Evolutionary conservation across 2,113 vertebrate species (phyloP).

Genomic region (Charadrius vociferus): DNA sequence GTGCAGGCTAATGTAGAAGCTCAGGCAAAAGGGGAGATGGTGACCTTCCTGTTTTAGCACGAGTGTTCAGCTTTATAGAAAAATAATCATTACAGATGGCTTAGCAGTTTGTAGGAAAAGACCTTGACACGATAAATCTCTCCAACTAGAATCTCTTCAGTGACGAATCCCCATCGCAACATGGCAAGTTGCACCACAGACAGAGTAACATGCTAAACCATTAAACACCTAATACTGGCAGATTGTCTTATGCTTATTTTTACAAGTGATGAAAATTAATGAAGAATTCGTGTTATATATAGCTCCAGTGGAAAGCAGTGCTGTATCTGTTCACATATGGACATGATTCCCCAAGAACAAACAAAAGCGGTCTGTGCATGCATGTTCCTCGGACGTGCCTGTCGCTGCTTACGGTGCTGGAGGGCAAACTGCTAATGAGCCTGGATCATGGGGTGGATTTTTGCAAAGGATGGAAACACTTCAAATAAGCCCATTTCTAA

Average conservation of each 20-base stretch:
- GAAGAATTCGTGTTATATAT: neutral
- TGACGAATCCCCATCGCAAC: neutral
- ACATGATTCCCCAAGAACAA: neutral
- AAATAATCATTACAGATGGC: neutral
- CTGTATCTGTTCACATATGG: neutral
- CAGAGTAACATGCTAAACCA: neutral
- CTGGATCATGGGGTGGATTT: neutral
- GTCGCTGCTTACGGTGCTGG: neutral
- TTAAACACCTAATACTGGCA: neutral
- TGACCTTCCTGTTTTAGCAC: neutral
- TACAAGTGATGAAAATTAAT: neutral
- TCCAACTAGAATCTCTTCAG: neutral
- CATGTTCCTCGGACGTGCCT: neutral
- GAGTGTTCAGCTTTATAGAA: neutral
- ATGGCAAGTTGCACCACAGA: neutral
- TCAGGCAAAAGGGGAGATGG: neutral
- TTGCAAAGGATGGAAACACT: neutral
- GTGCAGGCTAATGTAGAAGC: neutral
- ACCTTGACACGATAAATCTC: conserved; percentile 16
- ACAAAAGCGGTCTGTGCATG: neutral
- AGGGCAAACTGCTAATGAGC: neutral
- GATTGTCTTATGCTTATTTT: neutral
- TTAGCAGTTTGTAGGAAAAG: neutral
- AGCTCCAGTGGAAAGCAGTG: neutral
- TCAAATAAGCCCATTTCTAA: neutral